Evolutionary conservation across 2,888 invertebrate species (phyloP), one percentile per base, ranked within the genome.

Genomic region (Apoda limacodes): DNA sequence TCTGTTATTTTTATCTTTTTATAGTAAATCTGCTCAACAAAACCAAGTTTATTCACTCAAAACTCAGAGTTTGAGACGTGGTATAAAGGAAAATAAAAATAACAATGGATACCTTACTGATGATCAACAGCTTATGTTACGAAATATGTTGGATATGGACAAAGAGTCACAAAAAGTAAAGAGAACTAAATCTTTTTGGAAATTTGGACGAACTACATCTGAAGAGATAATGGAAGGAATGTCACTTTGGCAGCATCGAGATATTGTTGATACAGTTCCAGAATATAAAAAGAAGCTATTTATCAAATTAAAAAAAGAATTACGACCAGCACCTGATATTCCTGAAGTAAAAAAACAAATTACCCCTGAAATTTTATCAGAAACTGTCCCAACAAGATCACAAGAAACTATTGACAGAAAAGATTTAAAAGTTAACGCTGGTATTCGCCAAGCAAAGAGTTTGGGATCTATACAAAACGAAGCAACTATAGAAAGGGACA

Each of bases 231-330:
- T 93, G 50, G 92, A 92, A 51, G 93, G 93, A 1, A 93, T 93
- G 92, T 87, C 92, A 0, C 75, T 93, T 30, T 93, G 93, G 93
- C 88, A 89, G 53, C 93, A 93, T 57, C 83, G 92, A 19, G 92
- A 93, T 46, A 82, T 93, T 37, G 91, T 93, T 1, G 91, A 90
- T 46, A 86, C 89, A 9, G 82, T 83, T 22, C 76, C 80, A 9
- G 82, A 83, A 42, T 82, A 78, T 38, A 76, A 78, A 42, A 80
- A 80, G 39, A 76, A 69, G 35, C 52, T 78, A n/a, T 74, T 75
- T 48, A 67, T 70, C 34, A 76, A 70, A 52, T 52, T 76, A 43
- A 74, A 72, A 34, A 76, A 80, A 37, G 78, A 76, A 43, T 47
- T 74, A 33, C 56, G 75, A 42, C 68, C 75, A 9, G 75, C 75